These are phyloP conservation scores for Parnassius smintheus DNA, from an alignment of 2,888 invertebrate species.

Conservation along the genomic window DNA sequence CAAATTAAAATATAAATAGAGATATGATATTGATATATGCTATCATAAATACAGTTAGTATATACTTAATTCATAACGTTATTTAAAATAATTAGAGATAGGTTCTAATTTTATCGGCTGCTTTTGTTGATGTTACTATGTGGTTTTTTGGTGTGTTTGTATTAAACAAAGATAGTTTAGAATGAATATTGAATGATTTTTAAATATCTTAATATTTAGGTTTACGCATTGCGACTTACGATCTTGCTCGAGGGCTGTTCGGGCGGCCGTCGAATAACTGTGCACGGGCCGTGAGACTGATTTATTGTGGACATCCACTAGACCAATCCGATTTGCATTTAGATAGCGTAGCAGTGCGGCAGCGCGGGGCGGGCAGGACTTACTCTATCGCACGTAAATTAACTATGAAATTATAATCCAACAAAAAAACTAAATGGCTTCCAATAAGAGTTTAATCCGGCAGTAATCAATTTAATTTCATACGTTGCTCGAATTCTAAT, in stretches of 20 bases:
- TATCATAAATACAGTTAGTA: background rate
- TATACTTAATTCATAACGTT: background rate
- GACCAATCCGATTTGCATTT: conserved; percentile 81
- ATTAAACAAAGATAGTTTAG: no score
- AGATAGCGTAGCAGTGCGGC: conserved; percentile 61
- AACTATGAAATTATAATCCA: conserved; percentile 63
- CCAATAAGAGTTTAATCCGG: conserved; percentile 28
- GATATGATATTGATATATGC: conserved; percentile 3
- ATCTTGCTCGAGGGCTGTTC: conserved; percentile 46
- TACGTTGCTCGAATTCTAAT: no score
- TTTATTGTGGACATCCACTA: conserved; percentile 76
- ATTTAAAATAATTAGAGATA: no score
- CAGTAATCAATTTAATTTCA: conserved; percentile 19
- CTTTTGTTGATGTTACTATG: no score
- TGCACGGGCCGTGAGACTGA: conserved; percentile 59
- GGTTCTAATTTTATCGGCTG: no score
- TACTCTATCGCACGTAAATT: conserved; percentile 72
- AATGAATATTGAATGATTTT: no score
- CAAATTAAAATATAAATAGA: conserved; percentile 3
- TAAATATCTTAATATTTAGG: conserved; percentile 23
- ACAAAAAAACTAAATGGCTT: conserved; percentile 46
- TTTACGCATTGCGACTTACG: conserved; percentile 31
- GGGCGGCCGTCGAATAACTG: conserved; percentile 55
- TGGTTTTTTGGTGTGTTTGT: no score
- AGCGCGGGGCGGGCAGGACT: conserved; percentile 46